phyloP scores from a whole-genome alignment of 2,113 vertebrate genomes.

The Sinocyclocheilus maitianheensis region DNA sequence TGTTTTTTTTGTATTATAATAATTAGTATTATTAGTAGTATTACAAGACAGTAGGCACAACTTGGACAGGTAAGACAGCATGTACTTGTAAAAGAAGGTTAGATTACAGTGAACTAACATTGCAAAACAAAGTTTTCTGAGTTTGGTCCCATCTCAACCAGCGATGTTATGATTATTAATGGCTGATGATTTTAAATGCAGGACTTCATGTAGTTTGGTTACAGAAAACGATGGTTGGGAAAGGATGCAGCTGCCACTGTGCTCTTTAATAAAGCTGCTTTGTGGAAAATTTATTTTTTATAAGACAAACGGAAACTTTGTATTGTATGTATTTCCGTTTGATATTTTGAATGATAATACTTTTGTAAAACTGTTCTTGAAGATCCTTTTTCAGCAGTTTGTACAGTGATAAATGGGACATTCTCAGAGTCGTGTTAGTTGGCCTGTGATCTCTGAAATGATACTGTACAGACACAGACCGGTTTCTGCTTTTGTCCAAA shows the following conservation, averaged over 20 bases:
- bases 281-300: background rate
- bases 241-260: background rate
- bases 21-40: constrained; percentile 26
- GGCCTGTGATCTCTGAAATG: constrained; percentile 49
- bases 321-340: background rate
- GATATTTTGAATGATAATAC: background rate
- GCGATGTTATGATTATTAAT: constrained; percentile 53
- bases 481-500: constrained; percentile 45
- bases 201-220: background rate
- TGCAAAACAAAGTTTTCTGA: background rate
- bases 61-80: constrained; percentile 41
- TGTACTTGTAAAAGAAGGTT: constrained; percentile 21
- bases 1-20: constrained; percentile 22
- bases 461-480: constrained; percentile 55
- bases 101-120: constrained; percentile 4
- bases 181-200: constrained; percentile 8
- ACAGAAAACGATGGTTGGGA: background rate
- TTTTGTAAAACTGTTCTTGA: constrained; percentile 28
- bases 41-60: constrained; percentile 70
- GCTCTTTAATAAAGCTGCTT: constrained; percentile 11
- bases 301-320: background rate
- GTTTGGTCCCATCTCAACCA: constrained; percentile 74
- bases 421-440: background rate
- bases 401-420: background rate
- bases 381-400: constrained; percentile 37